Base-by-base conservation (phyloP, 2,113 vertebrate genomes). In the Neofelis nebulosa region DNA sequence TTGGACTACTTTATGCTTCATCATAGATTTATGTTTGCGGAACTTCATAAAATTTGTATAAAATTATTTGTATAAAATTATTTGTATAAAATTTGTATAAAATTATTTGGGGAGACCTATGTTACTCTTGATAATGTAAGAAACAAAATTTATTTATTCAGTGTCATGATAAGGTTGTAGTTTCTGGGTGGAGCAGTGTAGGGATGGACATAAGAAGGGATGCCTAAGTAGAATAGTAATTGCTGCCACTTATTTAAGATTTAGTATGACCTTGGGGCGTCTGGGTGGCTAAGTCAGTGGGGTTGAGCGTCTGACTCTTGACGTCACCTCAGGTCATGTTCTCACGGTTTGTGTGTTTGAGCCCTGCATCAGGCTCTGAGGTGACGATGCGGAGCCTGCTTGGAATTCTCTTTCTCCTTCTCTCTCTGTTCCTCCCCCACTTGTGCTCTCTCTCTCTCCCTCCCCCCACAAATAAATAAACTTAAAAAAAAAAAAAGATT, bases 41-140 rank as follows among this genome's bases (percentile, higher is more conserved):
- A 86, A 82, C 12, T 86, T 73, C 11, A 11, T 90, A 45, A 9
- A 45, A 45, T 66, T 66, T 66, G 27, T 15, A 23, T 89, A 45
- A 74, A 73, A 52, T 89, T 81, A 93, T 78, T 96, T 66, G 27
- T 15, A 23, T 89, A 45, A 74, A 73, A 55, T 89, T 81, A 93
- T 78, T 97, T 95, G 63, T 45, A 45, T 45, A 45, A 45, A 45
- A 9, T 66, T 66, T 66, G 27, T 66, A 18, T 89, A 45, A 74
- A 78, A 55, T 89, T 81, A 93, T 78, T 97, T 95, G 63, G 71
- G 16, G n/a, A 96, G 38, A 48, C 14, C 7, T 86, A 2, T 95
- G 23, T 71, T 52, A 4, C 19, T 94, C 41, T 93, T 78, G 18
- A 11, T 4, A 86, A 66, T 65, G 5, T 38, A 18, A 79, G 97